Evolutionary conservation across 2,113 vertebrate genomes (phyloP), one percentile per base, ranked within the genome.

Genomic region (Notiomystis cincta): DNA sequence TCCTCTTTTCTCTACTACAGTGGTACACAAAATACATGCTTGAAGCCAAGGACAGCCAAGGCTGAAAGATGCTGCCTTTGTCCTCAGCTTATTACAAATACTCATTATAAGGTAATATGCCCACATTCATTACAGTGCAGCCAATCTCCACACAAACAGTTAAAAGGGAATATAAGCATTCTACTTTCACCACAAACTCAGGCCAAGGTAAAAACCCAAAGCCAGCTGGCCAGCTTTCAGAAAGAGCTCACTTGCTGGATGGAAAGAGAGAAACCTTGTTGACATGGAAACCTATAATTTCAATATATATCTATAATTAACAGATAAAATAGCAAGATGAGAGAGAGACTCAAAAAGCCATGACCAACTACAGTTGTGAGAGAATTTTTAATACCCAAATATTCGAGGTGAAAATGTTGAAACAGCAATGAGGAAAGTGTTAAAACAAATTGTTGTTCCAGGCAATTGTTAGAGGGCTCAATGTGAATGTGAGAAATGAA

Each of bases 231-330:
- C 54, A 79, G 37, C 58, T 86, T 94, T 88, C 89, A 87, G 35
- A 27, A 53, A 67, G 24, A 89, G 27, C 75, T 92, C 23, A 14
- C 20, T 89, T 60, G 48, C 75, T 90, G 23, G 30, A 72, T 83
- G 47, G 62, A 72, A 90, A 89, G 48, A 69, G 33, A 75, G 25
- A 76, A 90, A 60, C 61, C 62, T 81, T 82, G 76, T 71, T 90
- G 81, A 93, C 54, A 95, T 94, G 70, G 79, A 90, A 92, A 95
- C 53, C 44, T 65, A 33, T 44, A 22, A 85, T 76, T 91, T 53
- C 76, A 53, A 70, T 35, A 62, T 72, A 45, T 50, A 75, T 54
- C 56, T 82, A 44, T 67, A 96, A 94, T 70, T 82, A 92, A 87
- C n/a, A 82, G 58, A 73, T 70, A 65, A 96, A 91, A 71, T 48